Evolutionary conservation across 64 coral and sea anemone species (phyloP).

Genomic region (Catalaphyllia jardinei): DNA sequence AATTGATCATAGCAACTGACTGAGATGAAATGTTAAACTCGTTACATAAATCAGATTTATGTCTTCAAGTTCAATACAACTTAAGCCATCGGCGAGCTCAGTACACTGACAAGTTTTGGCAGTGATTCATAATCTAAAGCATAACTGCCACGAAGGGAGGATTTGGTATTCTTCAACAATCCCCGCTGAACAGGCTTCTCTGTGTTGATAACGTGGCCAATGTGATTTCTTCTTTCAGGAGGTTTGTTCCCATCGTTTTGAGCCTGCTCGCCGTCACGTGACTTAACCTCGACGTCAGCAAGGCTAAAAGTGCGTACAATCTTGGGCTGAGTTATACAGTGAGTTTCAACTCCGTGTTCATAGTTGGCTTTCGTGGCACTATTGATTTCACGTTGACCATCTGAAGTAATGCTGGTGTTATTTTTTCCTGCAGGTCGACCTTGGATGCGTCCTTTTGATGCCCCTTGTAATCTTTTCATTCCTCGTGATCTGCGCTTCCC

Average conservation of each 20-base stretch:
- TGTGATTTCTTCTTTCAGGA: background rate
- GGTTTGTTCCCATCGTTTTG: background rate
- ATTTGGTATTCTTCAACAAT: background rate
- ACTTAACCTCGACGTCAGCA: background rate
- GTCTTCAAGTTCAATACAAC: background rate
- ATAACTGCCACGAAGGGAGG: background rate
- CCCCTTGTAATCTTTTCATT: background rate
- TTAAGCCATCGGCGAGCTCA: background rate
- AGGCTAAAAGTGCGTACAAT: background rate
- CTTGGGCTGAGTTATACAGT: background rate
- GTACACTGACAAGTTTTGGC: slow-evolving; percentile 27
- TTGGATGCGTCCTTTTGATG: background rate
- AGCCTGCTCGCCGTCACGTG: background rate
- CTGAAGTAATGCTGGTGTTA: background rate
- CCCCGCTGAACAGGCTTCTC: background rate
- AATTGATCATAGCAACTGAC: too few relatives aligned
- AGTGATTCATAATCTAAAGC: slow-evolving; percentile 32
- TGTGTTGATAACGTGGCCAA: background rate
- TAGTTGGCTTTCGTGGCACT: background rate
- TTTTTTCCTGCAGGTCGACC: background rate
- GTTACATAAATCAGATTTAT: background rate
- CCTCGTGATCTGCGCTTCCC: background rate
- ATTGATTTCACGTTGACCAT: background rate
- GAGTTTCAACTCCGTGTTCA: background rate
- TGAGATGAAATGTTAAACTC: background rate